Base-by-base conservation (phyloP, 2,888 invertebrate species). In the Acronicta aceris region DNA sequence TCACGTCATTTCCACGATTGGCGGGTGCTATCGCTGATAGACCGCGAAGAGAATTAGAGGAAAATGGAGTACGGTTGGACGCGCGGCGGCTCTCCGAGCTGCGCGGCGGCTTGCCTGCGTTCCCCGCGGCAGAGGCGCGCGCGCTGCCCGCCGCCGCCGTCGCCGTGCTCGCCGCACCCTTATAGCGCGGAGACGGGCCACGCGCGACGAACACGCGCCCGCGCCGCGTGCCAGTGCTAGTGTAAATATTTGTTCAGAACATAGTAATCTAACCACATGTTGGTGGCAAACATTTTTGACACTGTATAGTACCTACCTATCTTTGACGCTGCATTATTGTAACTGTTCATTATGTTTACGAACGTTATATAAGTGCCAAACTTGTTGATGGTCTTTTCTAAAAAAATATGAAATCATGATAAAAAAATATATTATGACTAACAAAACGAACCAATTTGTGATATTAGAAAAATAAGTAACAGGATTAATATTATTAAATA, bases 151-250 rank as follows among this genome's bases (percentile, higher is more conserved):
- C 79, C 17, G 79, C 79, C 40, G 74, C 78, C 17, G 79, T 78
- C 1, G 30, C 30, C 30, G 30, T 30, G 30, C 30, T 30, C 10
- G 75, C 81, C 52, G 75, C 79, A 6, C 59, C 71, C 5, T 84
- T 85, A 85, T 87, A 85, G 86, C 85, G 81, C 62, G 54, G 16
- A 45, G 30, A 33, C 27, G 15, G 10, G n/a, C 52, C 52, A 47
- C 72, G 61, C 51, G 45, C 16, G 17, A 55, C 60, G 13, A 50
- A 49, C 42, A 76, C 71, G 13, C 81, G 83, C 42, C n/a, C n/a
- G n/a, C 77, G 72, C 15, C 81, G 83, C 61, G 57, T 65, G 55
- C 83, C 85, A 51, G 84, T 86, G 63, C 78, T 86, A 43, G 84
- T 85, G 59, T 86, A 70, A 30, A 30, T 30, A 30, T 30, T 27